Conservation (phyloP, 2,113 vertebrate species). For the Phylloscopus whistleri region DNA sequence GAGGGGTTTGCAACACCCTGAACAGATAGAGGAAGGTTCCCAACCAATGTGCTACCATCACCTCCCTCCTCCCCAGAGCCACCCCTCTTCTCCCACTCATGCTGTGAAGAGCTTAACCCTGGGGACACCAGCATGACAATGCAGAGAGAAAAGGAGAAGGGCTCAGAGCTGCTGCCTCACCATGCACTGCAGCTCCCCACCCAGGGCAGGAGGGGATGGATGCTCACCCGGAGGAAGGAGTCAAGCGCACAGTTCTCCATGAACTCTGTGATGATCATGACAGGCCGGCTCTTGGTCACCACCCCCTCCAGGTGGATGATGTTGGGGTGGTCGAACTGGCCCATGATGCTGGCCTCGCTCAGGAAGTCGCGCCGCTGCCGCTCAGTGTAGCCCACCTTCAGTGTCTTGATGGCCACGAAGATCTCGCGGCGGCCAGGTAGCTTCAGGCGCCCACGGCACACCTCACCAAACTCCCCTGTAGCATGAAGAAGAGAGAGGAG, state of each 20-base stretch:
- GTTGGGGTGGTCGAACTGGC: slow-evolving; percentile 98
- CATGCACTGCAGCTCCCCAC: not conserved
- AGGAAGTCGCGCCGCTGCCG: slow-evolving; percentile 95
- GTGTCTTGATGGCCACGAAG: slow-evolving; percentile 96
- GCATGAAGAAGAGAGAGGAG: not conserved
- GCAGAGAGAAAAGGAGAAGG: not conserved
- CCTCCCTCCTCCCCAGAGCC: not conserved
- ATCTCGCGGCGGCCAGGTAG: slow-evolving; percentile 92
- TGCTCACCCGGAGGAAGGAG: slow-evolving; percentile 92
- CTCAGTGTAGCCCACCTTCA: slow-evolving; percentile 97
- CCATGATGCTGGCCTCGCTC: slow-evolving; percentile 98
- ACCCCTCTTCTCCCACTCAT: not conserved
- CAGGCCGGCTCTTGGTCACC: slow-evolving; percentile 96
- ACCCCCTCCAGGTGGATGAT: slow-evolving; percentile 97
- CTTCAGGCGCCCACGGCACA: slow-evolving; percentile 93
- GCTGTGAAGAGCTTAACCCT: not conserved
- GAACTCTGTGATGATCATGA: slow-evolving; percentile 99
- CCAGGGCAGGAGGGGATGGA: not conserved
- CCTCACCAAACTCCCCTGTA: slow-evolving; percentile 95
- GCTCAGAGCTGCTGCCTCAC: not conserved
- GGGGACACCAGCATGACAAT: not conserved
- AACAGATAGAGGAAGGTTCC: not conserved
- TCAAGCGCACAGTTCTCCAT: slow-evolving; percentile 98
- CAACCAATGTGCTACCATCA: not conserved
- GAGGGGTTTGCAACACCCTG: not conserved